Conservation (phyloP, 92 coral and sea anemone genomes). For the Zoanthus gigantus region DNA sequence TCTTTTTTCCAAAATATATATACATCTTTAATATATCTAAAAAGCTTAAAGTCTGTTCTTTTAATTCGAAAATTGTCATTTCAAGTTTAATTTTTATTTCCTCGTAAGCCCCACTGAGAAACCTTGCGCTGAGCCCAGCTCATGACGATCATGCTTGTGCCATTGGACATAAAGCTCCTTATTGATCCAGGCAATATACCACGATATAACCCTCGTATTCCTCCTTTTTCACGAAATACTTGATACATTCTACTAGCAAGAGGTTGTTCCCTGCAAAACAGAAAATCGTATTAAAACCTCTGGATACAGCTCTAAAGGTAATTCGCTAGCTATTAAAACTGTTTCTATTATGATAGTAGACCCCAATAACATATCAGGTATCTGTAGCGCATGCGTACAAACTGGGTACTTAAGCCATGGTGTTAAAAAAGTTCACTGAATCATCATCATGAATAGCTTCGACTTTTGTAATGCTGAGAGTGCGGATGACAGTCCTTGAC, state of each 20-base stretch:
- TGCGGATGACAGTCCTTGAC: no score
- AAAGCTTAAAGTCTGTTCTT: not conserved
- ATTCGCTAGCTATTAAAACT: no score
- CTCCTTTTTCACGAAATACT: constrained; percentile 80
- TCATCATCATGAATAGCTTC: no score
- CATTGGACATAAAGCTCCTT: constrained; percentile 92
- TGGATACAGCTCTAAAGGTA: no score
- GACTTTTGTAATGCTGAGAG: no score
- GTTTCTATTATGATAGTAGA: no score
- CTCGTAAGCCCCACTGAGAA: constrained; percentile 87
- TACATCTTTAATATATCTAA: no score
- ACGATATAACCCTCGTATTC: constrained; percentile 81
- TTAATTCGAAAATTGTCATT: not conserved
- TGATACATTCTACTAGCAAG: constrained; percentile 81
- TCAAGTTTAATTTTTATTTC: constrained; percentile 29
- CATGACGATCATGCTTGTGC: constrained; percentile 93
- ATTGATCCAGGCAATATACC: constrained; percentile 91
- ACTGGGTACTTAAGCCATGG: no score
- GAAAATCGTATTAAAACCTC: not conserved
- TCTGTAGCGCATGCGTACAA: no score
- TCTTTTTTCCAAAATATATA: no score
- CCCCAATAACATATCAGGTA: no score
- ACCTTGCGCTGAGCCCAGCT: constrained; percentile 94
- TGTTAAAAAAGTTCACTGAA: no score
- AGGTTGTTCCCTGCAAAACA: constrained; percentile 76